A percentile compares a stretch with the other conserved stretches of the same genome.
Evolutionary conservation across 2,113 vertebrate genomes (phyloP).

Genomic region (Procavia capensis): DNA sequence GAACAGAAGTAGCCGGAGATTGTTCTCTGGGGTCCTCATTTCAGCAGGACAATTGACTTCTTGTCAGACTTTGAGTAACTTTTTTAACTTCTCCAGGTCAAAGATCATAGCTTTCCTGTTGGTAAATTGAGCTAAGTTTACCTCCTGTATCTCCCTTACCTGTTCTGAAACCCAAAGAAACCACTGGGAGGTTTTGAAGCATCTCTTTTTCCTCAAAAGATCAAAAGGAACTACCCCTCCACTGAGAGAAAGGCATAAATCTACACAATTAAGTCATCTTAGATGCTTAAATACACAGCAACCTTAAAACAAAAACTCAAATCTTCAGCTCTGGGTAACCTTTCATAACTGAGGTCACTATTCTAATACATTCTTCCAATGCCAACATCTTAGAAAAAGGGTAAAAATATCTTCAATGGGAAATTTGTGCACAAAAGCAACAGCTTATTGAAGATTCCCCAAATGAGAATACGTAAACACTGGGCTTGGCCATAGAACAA

Average conservation of each 20-base stretch:
- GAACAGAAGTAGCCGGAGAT: not conserved
- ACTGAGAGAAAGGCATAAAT: not conserved
- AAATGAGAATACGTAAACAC: conserved; percentile 85
- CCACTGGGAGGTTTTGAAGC: not conserved
- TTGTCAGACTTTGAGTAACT: not conserved
- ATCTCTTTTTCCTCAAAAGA: not conserved
- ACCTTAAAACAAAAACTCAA: conserved; percentile 56
- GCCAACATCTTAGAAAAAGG: conserved; percentile 74
- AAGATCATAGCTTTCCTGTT: not conserved
- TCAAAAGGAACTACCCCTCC: not conserved
- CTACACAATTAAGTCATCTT: conserved; percentile 53
- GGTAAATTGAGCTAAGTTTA: conserved; percentile 45
- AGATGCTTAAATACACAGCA: not conserved
- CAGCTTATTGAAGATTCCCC: conserved; percentile 83
- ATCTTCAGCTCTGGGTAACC: conserved; percentile 45
- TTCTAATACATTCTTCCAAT: conserved; percentile 76
- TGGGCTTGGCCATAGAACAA: conserved; percentile 76
- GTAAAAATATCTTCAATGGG: conserved; percentile 81
- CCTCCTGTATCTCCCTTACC: not conserved
- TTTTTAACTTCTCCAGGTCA: not conserved
- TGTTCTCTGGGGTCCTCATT: not conserved
- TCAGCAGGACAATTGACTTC: not conserved
- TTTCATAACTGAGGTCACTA: conserved; percentile 67
- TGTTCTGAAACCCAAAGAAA: not conserved
- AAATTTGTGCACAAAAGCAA: conserved; percentile 83